Conservation (phyloP, 2,797 vertebrate species). For the Parauchenoglanis ngamensis region DNA sequence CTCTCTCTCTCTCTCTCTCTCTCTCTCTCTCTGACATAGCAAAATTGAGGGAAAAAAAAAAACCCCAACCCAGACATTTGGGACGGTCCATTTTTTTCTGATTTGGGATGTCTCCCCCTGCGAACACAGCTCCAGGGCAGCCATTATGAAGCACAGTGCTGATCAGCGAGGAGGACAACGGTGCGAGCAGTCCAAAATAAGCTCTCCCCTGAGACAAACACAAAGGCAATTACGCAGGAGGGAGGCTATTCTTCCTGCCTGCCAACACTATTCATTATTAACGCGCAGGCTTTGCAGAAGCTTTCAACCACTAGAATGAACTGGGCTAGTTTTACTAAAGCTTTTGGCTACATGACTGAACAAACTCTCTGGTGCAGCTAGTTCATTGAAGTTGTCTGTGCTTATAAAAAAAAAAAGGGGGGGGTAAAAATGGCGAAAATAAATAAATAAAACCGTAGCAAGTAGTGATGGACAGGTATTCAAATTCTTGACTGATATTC, state of each 20-base stretch:
- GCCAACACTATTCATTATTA: conserved; percentile 53
- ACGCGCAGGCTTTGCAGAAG: conserved; percentile 37
- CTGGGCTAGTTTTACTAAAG: conserved; percentile 7
- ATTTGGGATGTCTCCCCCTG: neutral
- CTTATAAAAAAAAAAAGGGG: neutral
- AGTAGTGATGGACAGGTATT: neutral
- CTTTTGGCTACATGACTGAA: too few species aligned
- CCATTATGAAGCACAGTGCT: conserved; percentile 51
- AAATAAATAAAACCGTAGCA: neutral
- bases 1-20: conserved; percentile 10
- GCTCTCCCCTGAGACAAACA: conserved; percentile 56
- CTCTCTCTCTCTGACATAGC: neutral
- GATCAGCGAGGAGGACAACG: conserved; percentile 49
- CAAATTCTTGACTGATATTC: neutral
- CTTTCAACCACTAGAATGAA: conserved; percentile 13
- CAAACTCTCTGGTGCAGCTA: neutral
- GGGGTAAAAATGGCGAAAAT: too few species aligned
- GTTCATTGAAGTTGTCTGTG: neutral
- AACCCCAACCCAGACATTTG: neutral
- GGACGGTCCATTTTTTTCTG: conserved; percentile 23
- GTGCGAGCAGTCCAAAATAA: conserved; percentile 51
- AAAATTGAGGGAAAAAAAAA: neutral
- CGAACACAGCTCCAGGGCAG: conserved; percentile 47
- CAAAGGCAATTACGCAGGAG: conserved; percentile 53
- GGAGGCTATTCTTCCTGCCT: conserved; percentile 41